Evolutionary conservation across 2,888 invertebrate genomes (phyloP), one percentile per base, ranked within the genome.

Genomic region (Biston betularia): DNA sequence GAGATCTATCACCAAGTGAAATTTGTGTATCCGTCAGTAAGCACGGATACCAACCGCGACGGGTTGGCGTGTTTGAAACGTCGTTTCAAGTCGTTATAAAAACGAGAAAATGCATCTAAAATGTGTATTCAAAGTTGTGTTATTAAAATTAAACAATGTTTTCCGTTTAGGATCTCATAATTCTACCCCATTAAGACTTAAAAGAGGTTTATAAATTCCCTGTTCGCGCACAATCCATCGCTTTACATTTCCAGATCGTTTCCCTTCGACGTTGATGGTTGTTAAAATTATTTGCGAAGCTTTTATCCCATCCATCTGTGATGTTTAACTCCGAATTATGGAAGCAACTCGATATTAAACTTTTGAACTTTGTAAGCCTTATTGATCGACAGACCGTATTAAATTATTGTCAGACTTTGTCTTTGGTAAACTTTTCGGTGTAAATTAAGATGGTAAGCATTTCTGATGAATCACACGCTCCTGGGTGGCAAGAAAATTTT

Each of bases 231-330:
- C 59, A 54, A 52, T 59, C 52, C 14, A 33, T 44, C 49, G 57
- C 40, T 42, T 54, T 34, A 45, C 56, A 49, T 54, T 54, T 52
- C 33, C 62, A 48, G 57, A 58, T 49, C 49, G 40, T 42, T 58
- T 62, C 63, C 55, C 63, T 55, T 58, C 57, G 63, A 54, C 60
- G 64, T 63, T 63, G 65, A 57, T 69, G 66, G 64, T 68, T 70
- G 69, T 69, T 64, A 62, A 69, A 69, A 61, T 72, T 69, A 61
- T 67, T 70, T 60, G 63, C 54, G 42, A 54, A 68, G 66, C 74
- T 74, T 71, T 67, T 65, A 71, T 66, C 57, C 60, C 61, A 65
- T 70, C 64, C 65, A 64, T 69, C 64, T 57, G 55, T 62, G 54
- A 58, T 60, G 54, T 64, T 63, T 55, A 50, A 65, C 45, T 61